These are phyloP conservation scores for Drosophila auraria DNA, from an alignment of 1,140 invertebrate genomes.

Conservation along the genomic window DNA sequence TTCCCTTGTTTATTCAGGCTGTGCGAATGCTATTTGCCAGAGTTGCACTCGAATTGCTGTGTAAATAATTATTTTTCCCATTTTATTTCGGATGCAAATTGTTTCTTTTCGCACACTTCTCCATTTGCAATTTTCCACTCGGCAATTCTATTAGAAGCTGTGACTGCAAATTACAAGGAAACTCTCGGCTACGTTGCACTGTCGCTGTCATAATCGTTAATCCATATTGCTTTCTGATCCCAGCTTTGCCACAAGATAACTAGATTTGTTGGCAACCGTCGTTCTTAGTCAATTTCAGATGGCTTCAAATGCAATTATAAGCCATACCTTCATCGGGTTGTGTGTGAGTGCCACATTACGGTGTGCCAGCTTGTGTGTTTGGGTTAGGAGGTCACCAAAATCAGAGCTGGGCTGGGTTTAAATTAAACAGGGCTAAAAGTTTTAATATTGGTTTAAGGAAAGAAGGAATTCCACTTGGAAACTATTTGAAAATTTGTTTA, in stretches of 20 bases:
- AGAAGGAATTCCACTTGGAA: not conserved
- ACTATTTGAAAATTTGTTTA: not conserved
- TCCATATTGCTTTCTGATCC: conserved; percentile 38
- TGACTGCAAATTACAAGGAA: conserved; percentile 23
- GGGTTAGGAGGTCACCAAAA: conserved; percentile 13
- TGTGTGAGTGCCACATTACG: conserved; percentile 12
- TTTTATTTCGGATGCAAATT: conserved; percentile 63
- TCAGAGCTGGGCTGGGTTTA: not conserved
- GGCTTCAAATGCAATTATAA: conserved; percentile 48
- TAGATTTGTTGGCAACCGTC: conserved; percentile 30
- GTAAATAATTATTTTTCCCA: conserved; percentile 63
- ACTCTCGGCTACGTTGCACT: not conserved
- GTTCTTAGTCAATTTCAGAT: conserved; percentile 28
- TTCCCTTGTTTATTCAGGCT: conserved; percentile 18
- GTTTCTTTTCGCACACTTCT: conserved; percentile 45
- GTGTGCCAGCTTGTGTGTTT: not conserved
- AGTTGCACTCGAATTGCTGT: conserved; percentile 57
- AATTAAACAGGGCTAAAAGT: not conserved
- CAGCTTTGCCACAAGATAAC: conserved; percentile 18
- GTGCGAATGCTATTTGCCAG: conserved; percentile 5
- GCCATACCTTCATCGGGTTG: not conserved
- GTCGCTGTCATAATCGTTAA: conserved; percentile 34
- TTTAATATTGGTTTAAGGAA: not conserved
- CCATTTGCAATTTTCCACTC: conserved; percentile 16
- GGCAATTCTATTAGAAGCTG: conserved; percentile 31